Evolutionary conservation across 2,797 vertebrate species (phyloP), one percentile per base, ranked within the genome.

Genomic region (Picus viridis): DNA sequence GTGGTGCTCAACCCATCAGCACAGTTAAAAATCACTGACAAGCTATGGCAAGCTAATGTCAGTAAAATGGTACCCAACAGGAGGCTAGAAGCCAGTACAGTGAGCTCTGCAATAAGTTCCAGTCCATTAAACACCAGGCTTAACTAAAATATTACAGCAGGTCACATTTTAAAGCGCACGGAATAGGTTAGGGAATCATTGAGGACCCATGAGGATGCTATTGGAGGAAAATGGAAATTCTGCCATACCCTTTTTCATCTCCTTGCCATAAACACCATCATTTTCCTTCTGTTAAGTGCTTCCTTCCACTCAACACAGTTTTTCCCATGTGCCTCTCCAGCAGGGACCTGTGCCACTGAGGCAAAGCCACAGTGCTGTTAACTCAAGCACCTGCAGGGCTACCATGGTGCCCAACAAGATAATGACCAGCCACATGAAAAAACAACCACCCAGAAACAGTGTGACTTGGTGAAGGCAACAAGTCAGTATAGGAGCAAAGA

Each of bases 1-100:
- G 70, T 63, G 85, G 89, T 12, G 1, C 59, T 78, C 85, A 81
- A 89, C 76, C 91, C 77, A 89, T 88, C 56, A 39, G 53, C 67
- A 16, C 57, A 81, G 70, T 57, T 86, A n/a, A 95, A 78, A 88
- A 93, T 81, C 91, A 67, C 63, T 43, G 87, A 92, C 79, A 92
- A 89, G 70, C 84, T 74, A 72, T 49, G 53, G 91, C 86, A 85
- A 93, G 81, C 51, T 89, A 90, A 95, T 86, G 70, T 41, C 89
- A 86, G 76, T 75, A 81, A 95, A 92, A 96, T 88, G 92, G 89
- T 92, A 89, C 89, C 94, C 91, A 96, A 88, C 70, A 92, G 93
- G 89, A 92, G 83, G 87, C n/a, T 83, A 77, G 87, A 83, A 78
- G 73, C 78, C 73, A 72, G 63, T 53, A 86, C 61, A 67, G 83